Base-by-base conservation (phyloP, 2,888 invertebrate genomes). In the Tachina grossa region DNA sequence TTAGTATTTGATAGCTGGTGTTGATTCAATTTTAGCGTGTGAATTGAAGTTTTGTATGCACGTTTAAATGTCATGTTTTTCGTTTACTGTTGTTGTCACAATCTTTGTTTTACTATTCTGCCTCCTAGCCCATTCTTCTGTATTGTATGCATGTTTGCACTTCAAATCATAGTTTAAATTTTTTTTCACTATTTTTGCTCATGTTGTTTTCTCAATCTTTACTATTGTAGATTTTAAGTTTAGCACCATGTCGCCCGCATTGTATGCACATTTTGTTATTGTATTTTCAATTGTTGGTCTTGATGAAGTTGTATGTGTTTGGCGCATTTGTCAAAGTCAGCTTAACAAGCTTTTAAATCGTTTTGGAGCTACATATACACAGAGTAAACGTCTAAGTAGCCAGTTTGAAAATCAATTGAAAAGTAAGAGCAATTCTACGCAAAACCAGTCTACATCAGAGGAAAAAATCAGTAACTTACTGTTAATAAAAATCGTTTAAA, bases 311-410 rank as follows among this genome's bases (percentile, higher is more conserved):
- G 69, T 77, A 57, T 76, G 43, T 63, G 61, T 74, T 81, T 78
- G 63, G 79, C 63, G 87, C 86, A 87, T 87, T 88, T 87, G 87
- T 87, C 87, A 88, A 88, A 87, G 88, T 87, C 87, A 87, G 87
- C 87, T 88, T 87, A 88, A 83, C 86, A 83, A 84, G 86, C 82
- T 86, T 80, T 61, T 82, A 84, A 86, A 86, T 83, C 80, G 82
- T 85, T 80, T 59, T 53, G 31, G 22, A 47, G 16, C 8, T 49
- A 19, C 19, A 41, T 61, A 39, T 9, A 57, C 13, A 55, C 31
- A n/a, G 8, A 59, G n/a, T 14, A 9, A 31, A 59, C 16, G 68
- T 81, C 31, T 59, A 61, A 8, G 43, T 39, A 11, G 74, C n/a
- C 5, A 19, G 14, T 2, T 1, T 41, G 16, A 51, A 74, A 74